phyloP scores from a whole-genome alignment of 2,888 invertebrate species.

The Sceliomorpha sp. region DNA sequence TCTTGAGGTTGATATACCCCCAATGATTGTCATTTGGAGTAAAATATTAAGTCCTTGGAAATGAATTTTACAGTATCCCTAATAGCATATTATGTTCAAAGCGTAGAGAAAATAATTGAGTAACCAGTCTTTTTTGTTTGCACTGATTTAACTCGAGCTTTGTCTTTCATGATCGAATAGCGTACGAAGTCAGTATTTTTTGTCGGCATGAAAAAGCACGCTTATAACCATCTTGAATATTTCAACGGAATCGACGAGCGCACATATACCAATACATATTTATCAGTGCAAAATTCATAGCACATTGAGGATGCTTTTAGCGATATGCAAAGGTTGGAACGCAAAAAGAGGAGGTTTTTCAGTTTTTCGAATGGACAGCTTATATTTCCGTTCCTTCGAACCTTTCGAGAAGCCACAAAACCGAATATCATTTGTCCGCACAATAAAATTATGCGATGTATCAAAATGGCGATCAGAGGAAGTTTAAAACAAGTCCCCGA shows the following conservation, averaged over 20 bases:
- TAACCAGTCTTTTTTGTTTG: conserved; percentile 5
- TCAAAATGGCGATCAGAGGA: conserved; percentile 15
- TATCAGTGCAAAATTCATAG: conserved; percentile 47
- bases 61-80: too few relatives aligned
- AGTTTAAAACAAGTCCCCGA: conserved; percentile 8
- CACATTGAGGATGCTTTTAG: conserved; percentile 47
- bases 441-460: conserved; percentile 30
- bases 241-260: conserved; percentile 45
- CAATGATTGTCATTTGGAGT: too few relatives aligned
- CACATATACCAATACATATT: conserved; percentile 43
- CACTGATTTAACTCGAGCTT: conserved; percentile 24
- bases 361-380: conserved; percentile 27
- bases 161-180: conserved; percentile 28
- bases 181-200: conserved; percentile 33
- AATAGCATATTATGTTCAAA: too few relatives aligned
- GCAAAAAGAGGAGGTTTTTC: conserved; percentile 37
- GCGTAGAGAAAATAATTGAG: too few relatives aligned
- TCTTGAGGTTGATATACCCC: too few relatives aligned
- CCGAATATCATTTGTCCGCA: conserved; percentile 24
- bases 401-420: conserved; percentile 27
- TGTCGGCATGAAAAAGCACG: conserved; percentile 31
- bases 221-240: conserved; percentile 46
- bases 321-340: conserved; percentile 30
- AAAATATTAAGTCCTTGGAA: too few relatives aligned
- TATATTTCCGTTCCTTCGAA: conserved; percentile 28